Evolutionary conservation across 2,888 invertebrate genomes (phyloP), one percentile per base, ranked within the genome.

Genomic region (Torymus auratus): DNA sequence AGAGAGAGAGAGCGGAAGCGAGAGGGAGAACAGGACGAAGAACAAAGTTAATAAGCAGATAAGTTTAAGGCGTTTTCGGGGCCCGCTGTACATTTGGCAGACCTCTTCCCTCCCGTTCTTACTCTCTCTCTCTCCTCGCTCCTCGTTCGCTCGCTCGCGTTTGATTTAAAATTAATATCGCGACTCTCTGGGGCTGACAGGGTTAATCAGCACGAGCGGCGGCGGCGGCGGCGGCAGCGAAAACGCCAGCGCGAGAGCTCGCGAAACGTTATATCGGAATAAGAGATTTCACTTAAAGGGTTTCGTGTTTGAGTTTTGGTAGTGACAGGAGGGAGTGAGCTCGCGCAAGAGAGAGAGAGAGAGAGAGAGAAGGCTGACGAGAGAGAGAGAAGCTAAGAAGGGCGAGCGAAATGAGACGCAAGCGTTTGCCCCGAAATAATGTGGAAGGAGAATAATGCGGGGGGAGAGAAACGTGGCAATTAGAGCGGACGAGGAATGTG

Each of bases 211-310:
- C 86, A 83, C 68, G 41, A 41, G 41, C 41, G 41, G 7, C 28
- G 28, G 28, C 28, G 28, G 28, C 28, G 7, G 84, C n/a, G n/a
- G n/a, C 82, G 83, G 82, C 84, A 80, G 84, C 83, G 85, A 85
- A 85, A 84, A 84, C 84, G 84, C 73, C 78, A 74, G 82, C 82
- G 82, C 81, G 69, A 83, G 67, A 62, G 68, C 67, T 73, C 69
- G 82, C 84, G 87, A 86, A 87, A 87, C 84, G 85, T 86, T 88
- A 87, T 90, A 91, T 90, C 89, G 87, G 88, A 91, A 91, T 90
- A 90, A 90, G 90, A 91, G 90, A 90, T 90, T 90, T 89, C 89
- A 89, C 89, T 91, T 91, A 91, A 90, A 91, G 90, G 91, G 91
- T 91, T 91, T 90, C 89, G 87, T 87, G 89, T 88, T 89, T 88